Percentiles rank a stretch among this genome's conserved stretches.
phyloP scores from a whole-genome alignment of 2,113 vertebrate genomes.

The Petromus typicus region DNA sequence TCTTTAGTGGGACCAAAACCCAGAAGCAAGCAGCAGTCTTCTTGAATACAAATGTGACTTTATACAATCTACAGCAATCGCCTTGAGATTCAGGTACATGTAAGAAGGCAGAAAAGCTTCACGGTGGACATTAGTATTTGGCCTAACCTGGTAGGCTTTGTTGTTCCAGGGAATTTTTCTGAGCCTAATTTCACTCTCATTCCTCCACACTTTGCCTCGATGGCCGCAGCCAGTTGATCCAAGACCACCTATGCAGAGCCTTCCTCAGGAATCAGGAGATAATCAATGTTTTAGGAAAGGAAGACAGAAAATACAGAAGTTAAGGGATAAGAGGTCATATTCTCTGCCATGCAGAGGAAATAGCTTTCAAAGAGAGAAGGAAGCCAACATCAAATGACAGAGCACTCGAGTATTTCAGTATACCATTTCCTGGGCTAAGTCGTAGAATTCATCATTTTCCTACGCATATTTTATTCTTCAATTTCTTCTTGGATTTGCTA shows the following conservation, averaged over 20 bases:
- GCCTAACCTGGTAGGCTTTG: not conserved
- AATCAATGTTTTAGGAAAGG: not conserved
- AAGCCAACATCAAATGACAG: not conserved
- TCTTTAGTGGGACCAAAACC: constrained; percentile 76
- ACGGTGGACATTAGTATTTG: not conserved
- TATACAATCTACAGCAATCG: not conserved
- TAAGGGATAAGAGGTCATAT: not conserved
- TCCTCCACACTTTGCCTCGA: not conserved
- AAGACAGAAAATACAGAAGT: constrained; percentile 8
- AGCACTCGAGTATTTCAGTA: not conserved
- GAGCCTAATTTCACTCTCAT: not conserved
- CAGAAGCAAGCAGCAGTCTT: constrained; percentile 72
- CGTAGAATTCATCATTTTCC: no score
- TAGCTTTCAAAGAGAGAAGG: not conserved
- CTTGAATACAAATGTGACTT: constrained; percentile 74
- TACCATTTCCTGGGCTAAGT: not conserved
- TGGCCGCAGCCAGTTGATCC: not conserved
- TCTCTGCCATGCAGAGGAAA: not conserved
- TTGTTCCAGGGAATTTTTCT: not conserved
- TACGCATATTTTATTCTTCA: not conserved
- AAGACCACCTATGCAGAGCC: not conserved
- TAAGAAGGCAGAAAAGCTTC: not conserved
- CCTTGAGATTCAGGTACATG: not conserved
- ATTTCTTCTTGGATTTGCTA: not conserved
- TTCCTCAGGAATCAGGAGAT: not conserved